A percentile compares a stretch with the other conserved stretches of the same genome.
Conservation (phyloP, 2,888 invertebrate genomes). For the Drosophila mulleri region DNA sequence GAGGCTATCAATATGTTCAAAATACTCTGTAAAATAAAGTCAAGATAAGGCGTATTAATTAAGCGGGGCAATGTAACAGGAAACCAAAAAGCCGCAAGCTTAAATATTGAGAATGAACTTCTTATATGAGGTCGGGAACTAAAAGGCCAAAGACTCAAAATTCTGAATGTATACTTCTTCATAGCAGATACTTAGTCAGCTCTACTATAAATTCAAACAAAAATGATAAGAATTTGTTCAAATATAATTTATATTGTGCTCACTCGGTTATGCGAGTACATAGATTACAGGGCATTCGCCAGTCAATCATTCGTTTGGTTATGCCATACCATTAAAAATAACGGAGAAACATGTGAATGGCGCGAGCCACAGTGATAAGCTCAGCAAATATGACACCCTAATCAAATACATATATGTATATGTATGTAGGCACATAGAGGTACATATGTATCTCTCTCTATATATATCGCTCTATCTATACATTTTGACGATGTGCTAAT, state of each 20-base stretch:
- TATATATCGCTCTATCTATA: constrained; percentile 2
- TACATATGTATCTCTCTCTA: background rate
- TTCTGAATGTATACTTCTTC: background rate
- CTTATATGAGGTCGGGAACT: background rate
- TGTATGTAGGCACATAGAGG: background rate
- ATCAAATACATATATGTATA: background rate
- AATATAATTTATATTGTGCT: too few species aligned
- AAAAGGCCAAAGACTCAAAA: too few species aligned
- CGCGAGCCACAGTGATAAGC: constrained; percentile 67
- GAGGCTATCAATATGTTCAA: constrained; percentile 52
- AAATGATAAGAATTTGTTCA: too few species aligned
- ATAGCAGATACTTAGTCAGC: too few species aligned
- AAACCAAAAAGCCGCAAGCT: too few species aligned
- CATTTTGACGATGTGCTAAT: constrained; percentile 37
- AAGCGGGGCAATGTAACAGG: background rate
- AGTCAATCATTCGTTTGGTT: background rate
- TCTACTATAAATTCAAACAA: background rate
- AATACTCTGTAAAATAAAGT: constrained; percentile 15
- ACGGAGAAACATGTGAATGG: constrained; percentile 66
- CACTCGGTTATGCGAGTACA: too few species aligned
- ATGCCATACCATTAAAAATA: constrained; percentile 60
- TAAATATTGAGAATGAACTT: too few species aligned
- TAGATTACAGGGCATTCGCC: background rate
- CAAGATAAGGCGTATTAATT: background rate
- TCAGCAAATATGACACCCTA: constrained; percentile 17